phyloP scores from a whole-genome alignment of 1,140 invertebrate genomes.

The Pteromalus puparum region DNA sequence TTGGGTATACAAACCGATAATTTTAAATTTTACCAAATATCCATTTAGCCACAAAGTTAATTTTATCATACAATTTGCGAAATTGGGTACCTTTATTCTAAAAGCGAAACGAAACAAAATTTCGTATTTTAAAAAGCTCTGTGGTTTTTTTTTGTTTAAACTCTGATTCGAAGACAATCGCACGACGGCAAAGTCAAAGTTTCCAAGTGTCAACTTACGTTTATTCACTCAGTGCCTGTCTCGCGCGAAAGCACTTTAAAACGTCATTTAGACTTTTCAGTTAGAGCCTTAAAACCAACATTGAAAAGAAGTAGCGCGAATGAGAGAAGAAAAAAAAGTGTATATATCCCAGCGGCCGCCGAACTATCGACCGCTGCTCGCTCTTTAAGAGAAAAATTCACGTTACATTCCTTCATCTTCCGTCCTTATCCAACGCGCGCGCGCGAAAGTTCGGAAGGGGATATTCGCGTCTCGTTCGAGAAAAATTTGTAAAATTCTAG shows the following conservation, averaged over 20 bases:
- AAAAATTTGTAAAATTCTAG: slow-evolving; percentile 20
- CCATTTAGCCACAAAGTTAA: not conserved
- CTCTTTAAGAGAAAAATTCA: slow-evolving; percentile 20
- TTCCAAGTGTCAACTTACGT: not conserved
- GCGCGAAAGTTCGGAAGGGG: not conserved
- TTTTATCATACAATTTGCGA: not conserved
- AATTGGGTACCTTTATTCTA: no score
- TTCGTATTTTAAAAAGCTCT: no score
- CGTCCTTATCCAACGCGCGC: not conserved
- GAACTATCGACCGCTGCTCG: not conserved
- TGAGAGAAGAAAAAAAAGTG: no score
- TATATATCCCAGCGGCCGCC: no score
- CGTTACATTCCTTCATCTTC: slow-evolving; percentile 18
- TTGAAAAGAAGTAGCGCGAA: not conserved
- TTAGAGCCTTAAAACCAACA: not conserved
- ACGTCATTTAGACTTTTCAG: slow-evolving; percentile 5
- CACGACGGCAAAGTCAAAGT: not conserved
- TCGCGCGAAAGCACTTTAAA: not conserved
- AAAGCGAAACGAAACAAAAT: no score
- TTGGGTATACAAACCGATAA: not conserved
- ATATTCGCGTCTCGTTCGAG: slow-evolving; percentile 7
- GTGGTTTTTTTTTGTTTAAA: no score
- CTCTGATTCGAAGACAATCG: no score
- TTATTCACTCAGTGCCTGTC: not conserved
- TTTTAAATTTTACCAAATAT: not conserved